phyloP scores from a whole-genome alignment of 2,888 invertebrate species.

The Priocnemis perturbator region DNA sequence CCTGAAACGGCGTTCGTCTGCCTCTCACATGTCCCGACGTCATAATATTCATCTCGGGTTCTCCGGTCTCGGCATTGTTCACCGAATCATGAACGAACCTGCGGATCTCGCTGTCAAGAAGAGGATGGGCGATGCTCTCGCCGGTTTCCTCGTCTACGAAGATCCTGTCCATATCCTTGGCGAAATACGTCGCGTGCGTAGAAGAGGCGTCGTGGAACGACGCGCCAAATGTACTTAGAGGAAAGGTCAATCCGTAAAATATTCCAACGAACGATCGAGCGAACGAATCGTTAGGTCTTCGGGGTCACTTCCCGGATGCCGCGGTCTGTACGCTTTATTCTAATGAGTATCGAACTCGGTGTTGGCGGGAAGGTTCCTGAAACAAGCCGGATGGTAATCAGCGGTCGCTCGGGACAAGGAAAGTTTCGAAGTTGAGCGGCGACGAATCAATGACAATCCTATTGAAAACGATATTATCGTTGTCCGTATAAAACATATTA shows the following conservation, averaged over 20 bases:
- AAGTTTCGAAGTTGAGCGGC: neutral
- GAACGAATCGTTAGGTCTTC: slow-evolving; percentile 39
- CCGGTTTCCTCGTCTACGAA: slow-evolving; percentile 69
- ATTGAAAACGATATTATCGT: neutral
- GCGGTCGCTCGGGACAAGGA: neutral
- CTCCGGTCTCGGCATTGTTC: slow-evolving; percentile 69
- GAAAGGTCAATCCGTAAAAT: slow-evolving; percentile 22
- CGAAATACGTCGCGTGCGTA: neutral
- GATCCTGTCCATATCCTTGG: slow-evolving; percentile 50
- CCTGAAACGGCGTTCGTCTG: slow-evolving; percentile 66
- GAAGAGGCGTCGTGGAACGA: neutral
- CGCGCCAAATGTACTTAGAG: neutral
- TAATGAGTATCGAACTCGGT: slow-evolving; percentile 24
- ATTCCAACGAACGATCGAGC: slow-evolving; percentile 29
- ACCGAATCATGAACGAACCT: slow-evolving; percentile 31
- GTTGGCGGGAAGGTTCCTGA: slow-evolving; percentile 18
- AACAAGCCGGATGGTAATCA: slow-evolving; percentile 8
- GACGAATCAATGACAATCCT: no score
- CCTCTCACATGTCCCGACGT: slow-evolving; percentile 20
- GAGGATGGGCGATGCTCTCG: slow-evolving; percentile 55
- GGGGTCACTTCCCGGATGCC: slow-evolving; percentile 69
- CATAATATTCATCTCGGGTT: slow-evolving; percentile 59
- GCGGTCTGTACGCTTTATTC: slow-evolving; percentile 38
- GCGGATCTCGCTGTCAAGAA: slow-evolving; percentile 31
- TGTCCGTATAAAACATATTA: neutral